These are phyloP conservation scores for Brachypteracias leptosomus DNA, from an alignment of 2,113 vertebrate genomes.

Conservation along the genomic window DNA sequence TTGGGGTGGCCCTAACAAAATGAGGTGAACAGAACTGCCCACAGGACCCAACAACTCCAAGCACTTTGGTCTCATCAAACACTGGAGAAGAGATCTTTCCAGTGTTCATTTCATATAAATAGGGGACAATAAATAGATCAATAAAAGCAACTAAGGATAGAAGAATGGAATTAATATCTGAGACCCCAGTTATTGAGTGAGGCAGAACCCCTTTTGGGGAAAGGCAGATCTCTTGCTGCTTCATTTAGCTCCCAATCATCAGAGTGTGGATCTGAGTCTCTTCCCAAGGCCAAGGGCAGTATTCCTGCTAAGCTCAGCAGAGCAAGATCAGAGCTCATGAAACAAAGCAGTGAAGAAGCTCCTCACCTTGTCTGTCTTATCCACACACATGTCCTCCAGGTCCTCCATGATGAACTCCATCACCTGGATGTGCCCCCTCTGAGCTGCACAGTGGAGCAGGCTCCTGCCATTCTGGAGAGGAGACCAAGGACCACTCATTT, in stretches of 20 bases:
- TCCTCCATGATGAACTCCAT: constrained; percentile 85
- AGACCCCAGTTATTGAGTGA: neutral
- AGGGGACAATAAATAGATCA: neutral
- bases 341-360: neutral
- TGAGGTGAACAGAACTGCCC: neutral
- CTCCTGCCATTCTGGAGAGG: constrained; percentile 79
- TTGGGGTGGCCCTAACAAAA: neutral
- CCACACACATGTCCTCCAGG: constrained; percentile 81
- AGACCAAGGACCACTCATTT: neutral
- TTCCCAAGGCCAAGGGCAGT: neutral
- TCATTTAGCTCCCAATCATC: neutral
- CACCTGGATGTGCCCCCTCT: constrained; percentile 81
- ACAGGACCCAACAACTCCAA: neutral
- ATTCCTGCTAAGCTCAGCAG: neutral
- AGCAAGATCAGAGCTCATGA: neutral
- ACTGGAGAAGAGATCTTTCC: neutral
- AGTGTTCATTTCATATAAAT: neutral
- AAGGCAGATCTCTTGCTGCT: neutral
- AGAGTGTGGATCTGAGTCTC: neutral
- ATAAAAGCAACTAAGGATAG: neutral
- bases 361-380: constrained; percentile 82
- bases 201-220: neutral
- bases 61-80: neutral
- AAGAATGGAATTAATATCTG: neutral
- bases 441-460: constrained; percentile 87